A percentile compares a stretch with the other conserved stretches of the same genome.
Conservation (phyloP, 2,888 invertebrate species). For the Acleris emargana region DNA sequence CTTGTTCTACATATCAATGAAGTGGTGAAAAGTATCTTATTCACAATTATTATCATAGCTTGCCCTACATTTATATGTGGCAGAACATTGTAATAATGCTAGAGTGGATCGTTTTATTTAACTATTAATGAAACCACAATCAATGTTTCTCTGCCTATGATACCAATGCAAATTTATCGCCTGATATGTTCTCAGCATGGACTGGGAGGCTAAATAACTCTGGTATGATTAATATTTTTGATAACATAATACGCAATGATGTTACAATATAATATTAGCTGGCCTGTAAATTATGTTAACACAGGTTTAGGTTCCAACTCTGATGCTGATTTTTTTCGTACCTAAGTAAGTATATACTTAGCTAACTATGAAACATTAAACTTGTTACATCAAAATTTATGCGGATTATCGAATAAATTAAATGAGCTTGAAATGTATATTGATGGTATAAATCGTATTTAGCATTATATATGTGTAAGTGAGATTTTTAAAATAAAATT, state of each 20-base stretch:
- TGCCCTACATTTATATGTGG: constrained; percentile 11
- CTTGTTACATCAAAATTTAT: constrained; percentile 10
- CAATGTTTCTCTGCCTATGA: constrained; percentile 14
- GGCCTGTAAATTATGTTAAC: not conserved
- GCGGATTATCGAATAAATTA: constrained; percentile 8
- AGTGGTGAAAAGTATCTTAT: not conserved
- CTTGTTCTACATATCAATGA: not conserved
- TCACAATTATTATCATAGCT: not conserved
- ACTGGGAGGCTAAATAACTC: not conserved
- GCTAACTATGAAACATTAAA: not conserved
- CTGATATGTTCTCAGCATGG: constrained; percentile 3
- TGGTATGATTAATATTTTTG: constrained; percentile 10
- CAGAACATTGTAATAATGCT: constrained; percentile 7
- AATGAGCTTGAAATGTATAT: constrained; percentile 10
- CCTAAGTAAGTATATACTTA: not conserved
- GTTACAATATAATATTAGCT: constrained; percentile 3
- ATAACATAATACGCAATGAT: no score
- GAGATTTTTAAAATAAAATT: constrained; percentile 11
- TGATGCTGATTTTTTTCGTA: constrained; percentile 6
- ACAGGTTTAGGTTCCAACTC: not conserved
- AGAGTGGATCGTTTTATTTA: constrained; percentile 7
- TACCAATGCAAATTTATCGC: not conserved
- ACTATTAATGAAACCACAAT: constrained; percentile 1
- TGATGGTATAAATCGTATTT: not conserved
- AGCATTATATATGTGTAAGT: constrained; percentile 8